phyloP scores from a whole-genome alignment of 2,888 invertebrate species.

The Pristionchus exspectatus region DNA sequence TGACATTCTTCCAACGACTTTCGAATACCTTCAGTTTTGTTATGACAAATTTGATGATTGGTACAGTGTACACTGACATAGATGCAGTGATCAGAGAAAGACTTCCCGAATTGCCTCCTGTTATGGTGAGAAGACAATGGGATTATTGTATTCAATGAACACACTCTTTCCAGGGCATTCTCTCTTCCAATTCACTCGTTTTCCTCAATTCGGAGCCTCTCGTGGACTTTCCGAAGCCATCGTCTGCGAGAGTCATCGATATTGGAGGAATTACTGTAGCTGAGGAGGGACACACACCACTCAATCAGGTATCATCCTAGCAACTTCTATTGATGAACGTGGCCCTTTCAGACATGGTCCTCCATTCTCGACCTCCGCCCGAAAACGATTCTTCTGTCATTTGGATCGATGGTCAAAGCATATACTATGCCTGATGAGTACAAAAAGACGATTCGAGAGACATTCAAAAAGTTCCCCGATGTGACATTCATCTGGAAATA shows the following conservation, averaged over 20 bases:
- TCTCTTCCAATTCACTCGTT: constrained; percentile 61
- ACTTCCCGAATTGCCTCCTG: background rate
- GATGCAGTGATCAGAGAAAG: background rate
- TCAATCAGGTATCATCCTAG: constrained; percentile 1
- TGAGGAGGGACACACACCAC: background rate
- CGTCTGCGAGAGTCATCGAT: constrained; percentile 64
- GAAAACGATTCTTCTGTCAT: constrained; percentile 60
- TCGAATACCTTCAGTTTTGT: background rate
- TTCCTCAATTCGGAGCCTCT: constrained; percentile 66
- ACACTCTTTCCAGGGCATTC: constrained; percentile 58
- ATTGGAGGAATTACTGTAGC: constrained; percentile 64
- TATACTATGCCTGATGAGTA: constrained; percentile 62
- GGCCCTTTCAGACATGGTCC: constrained; percentile 26
- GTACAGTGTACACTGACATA: background rate
- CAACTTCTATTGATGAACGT: background rate
- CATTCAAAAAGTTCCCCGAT: constrained; percentile 60
- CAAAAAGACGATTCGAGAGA: constrained; percentile 58
- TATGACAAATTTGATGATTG: background rate
- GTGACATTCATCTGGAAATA: constrained; percentile 68
- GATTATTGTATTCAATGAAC: too few relatives aligned
- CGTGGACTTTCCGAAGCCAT: constrained; percentile 68
- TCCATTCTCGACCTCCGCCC: constrained; percentile 32
- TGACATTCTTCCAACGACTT: constrained; percentile 14
- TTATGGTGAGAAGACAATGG: background rate
- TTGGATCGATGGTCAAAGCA: constrained; percentile 65